Evolutionary conservation across 2,888 invertebrate genomes (phyloP).

Genomic region (Neoaliturus tenellus): DNA sequence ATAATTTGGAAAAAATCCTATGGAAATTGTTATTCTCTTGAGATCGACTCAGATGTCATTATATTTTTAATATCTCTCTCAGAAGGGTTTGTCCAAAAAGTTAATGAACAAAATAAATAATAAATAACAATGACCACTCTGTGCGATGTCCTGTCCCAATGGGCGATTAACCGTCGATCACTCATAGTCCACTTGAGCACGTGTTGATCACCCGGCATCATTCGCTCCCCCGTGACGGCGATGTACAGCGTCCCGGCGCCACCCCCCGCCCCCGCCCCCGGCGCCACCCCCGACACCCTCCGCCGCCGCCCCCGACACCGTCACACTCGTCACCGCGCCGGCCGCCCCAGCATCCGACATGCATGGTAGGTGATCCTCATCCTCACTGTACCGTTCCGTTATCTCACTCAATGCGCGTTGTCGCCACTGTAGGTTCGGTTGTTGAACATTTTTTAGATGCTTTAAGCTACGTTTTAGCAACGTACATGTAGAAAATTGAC

Average conservation of each 20-base stretch:
- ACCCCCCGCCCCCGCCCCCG: not conserved
- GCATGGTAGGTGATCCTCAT: not conserved
- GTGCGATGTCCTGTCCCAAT: too few species aligned
- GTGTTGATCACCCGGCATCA: not conserved
- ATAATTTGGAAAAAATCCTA: too few species aligned
- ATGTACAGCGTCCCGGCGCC: not conserved
- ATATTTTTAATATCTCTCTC: too few species aligned
- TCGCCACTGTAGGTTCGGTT: too few species aligned
- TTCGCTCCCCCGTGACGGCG: not conserved
- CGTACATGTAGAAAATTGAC: too few species aligned
- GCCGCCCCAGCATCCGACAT: not conserved
- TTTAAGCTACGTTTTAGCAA: too few species aligned
- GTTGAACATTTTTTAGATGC: too few species aligned
- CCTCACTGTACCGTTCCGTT: not conserved
- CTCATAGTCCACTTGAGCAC: not conserved
- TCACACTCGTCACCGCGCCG: not conserved
- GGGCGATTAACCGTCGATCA: not conserved
- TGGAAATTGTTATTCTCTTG: too few species aligned
- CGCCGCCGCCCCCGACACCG: not conserved
- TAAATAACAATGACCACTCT: too few species aligned
- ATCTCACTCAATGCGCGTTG: not conserved
- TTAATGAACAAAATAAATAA: too few species aligned
- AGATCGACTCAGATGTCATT: too few species aligned
- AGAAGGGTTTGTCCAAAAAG: too few species aligned
- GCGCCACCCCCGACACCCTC: not conserved